Percentiles rank a stretch among this genome's conserved stretches.
phyloP scores from a whole-genome alignment of 1,140 invertebrate genomes.

The Zaprionus kolodkinae region DNA sequence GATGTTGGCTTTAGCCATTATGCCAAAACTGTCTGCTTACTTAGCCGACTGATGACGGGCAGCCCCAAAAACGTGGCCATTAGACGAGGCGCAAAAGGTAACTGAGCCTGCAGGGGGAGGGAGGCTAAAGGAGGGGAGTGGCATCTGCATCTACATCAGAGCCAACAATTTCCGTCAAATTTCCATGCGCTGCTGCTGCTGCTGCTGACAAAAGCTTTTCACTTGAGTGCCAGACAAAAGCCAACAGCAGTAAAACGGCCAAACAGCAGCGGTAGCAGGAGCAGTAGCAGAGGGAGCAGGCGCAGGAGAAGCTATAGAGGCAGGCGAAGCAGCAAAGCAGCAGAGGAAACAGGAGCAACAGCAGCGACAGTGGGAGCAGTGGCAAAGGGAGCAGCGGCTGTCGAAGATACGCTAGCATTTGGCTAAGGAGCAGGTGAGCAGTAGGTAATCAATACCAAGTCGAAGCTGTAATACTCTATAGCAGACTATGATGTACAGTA shows the following conservation, averaged over 20 bases:
- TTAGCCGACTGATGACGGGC: conserved; percentile 42
- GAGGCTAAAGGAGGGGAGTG: not conserved
- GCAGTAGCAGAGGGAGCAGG: not conserved
- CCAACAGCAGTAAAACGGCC: conserved; percentile 49
- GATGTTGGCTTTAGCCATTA: conserved; percentile 53
- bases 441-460: conserved; percentile 16
- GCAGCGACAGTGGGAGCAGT: not conserved
- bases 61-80: conserved; percentile 34
- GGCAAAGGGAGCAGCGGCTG: not conserved
- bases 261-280: conserved; percentile 10
- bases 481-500: no score
- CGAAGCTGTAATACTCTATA: conserved; percentile 11
- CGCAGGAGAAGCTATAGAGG: not conserved
- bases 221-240: conserved; percentile 78
- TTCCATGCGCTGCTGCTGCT: conserved; percentile 59
- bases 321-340: not conserved
- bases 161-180: conserved; percentile 81
- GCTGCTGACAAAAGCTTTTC: conserved; percentile 74
- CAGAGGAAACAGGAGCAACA: not conserved
- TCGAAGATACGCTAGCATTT: not conserved
- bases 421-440: not conserved
- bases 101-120: conserved; percentile 4
- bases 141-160: conserved; percentile 72
- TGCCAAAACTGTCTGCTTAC: conserved; percentile 72
- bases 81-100: conserved; percentile 53